phyloP scores from a whole-genome alignment of 2,113 vertebrate genomes.

The Trichechus manatus region DNA sequence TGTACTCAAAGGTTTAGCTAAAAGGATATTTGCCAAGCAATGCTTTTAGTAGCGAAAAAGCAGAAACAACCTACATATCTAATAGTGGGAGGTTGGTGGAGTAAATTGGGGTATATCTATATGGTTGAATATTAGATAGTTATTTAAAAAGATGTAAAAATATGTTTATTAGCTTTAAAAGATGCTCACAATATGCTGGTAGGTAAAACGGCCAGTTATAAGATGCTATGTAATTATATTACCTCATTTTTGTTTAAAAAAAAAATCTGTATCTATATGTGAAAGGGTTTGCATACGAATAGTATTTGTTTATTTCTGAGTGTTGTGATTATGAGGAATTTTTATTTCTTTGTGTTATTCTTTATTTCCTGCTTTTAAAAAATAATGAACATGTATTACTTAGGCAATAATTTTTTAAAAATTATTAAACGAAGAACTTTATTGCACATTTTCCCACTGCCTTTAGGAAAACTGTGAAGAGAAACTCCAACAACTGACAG shows the following conservation, averaged over 20 bases:
- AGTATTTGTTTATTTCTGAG: background rate
- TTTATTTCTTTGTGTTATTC: slow-evolving; percentile 22
- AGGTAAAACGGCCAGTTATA: background rate
- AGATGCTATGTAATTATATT: background rate
- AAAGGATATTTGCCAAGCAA: background rate
- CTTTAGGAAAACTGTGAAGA: background rate
- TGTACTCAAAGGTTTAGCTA: background rate
- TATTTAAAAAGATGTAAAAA: background rate
- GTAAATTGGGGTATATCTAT: fast-evolving
- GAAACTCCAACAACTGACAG: background rate
- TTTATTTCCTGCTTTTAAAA: slow-evolving; percentile 40
- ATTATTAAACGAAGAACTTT: background rate
- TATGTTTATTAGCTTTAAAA: background rate
- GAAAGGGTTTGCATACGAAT: background rate
- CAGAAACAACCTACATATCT: fast-evolving
- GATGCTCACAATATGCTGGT: background rate
- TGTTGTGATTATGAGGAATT: background rate
- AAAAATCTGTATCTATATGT: background rate
- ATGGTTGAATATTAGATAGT: fast-evolving
- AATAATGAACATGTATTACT: slow-evolving; percentile 56
- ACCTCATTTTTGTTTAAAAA: background rate
- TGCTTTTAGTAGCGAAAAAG: background rate
- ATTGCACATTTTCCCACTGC: background rate
- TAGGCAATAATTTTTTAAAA: background rate
- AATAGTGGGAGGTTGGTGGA: fast-evolving